Conservation (phyloP, 2,113 vertebrate genomes). For the Megaceryle torquata region DNA sequence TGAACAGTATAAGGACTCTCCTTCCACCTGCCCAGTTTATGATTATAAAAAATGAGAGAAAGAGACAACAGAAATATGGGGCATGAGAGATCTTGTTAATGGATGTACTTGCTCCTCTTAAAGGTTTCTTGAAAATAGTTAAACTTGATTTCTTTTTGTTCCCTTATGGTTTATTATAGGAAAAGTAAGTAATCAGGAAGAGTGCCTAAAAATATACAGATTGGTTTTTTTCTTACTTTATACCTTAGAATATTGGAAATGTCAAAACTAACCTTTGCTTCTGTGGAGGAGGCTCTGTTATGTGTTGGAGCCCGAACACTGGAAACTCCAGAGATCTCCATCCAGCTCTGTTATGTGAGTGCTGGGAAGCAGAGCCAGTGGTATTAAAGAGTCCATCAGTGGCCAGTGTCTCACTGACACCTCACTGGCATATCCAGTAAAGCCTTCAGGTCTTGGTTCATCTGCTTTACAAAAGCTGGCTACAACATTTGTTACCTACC, state of each 20-base stretch:
- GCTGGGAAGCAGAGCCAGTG: neutral
- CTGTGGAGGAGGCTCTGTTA: neutral
- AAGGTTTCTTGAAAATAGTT: neutral
- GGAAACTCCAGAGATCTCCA: neutral
- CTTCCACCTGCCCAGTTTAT: neutral
- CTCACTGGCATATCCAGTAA: neutral
- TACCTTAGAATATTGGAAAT: conserved; percentile 12
- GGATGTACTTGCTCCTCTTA: neutral
- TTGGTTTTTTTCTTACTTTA: neutral
- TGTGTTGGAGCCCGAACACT: neutral
- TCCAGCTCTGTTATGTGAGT: neutral
- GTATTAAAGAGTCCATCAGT: neutral
- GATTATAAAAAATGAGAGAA: neutral
- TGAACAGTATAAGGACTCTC: neutral
- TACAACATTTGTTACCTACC: fast-evolving
- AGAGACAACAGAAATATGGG: neutral
- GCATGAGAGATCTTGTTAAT: neutral
- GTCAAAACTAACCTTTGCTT: neutral
- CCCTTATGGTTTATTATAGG: neutral
- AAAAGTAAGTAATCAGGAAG: neutral
- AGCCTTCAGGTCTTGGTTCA: neutral
- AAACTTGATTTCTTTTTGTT: neutral
- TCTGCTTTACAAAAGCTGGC: neutral
- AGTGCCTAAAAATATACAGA: neutral
- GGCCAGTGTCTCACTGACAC: neutral